Conservation (phyloP, 2,113 vertebrate genomes). For the Progne subis region DNA sequence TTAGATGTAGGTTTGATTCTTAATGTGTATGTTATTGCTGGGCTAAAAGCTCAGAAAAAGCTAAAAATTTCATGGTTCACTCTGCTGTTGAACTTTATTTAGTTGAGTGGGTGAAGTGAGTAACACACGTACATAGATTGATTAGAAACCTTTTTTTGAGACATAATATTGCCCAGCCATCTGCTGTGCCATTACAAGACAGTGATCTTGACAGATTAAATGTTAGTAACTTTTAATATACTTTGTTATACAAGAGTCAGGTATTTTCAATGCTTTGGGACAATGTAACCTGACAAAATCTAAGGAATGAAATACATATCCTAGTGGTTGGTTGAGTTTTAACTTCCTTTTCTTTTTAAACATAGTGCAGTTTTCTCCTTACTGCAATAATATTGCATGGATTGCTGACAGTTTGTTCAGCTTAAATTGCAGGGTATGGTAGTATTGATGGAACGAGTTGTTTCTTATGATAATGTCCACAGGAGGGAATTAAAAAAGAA, state of each 20-base stretch:
- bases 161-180: constrained; percentile 11
- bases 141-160: constrained; percentile 22
- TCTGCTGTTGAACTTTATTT: constrained; percentile 28
- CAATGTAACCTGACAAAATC: neutral
- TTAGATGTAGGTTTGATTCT: neutral
- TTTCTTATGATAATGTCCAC: neutral
- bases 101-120: constrained; percentile 23
- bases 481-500: neutral
- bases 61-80: neutral
- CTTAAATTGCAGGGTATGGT: neutral
- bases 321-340: neutral
- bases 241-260: neutral
- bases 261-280: neutral
- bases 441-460: neutral
- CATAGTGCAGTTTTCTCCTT: neutral
- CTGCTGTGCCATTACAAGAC: constrained; percentile 7
- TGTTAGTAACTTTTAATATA: neutral
- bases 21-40: neutral
- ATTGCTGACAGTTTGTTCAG: neutral
- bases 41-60: neutral
- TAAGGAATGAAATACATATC: neutral
- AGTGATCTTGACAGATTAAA: constrained; percentile 10
- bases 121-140: neutral
- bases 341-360: neutral
- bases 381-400: neutral